phyloP scores from a whole-genome alignment of 2,888 invertebrate species.

The Podabrus alpinus region DNA sequence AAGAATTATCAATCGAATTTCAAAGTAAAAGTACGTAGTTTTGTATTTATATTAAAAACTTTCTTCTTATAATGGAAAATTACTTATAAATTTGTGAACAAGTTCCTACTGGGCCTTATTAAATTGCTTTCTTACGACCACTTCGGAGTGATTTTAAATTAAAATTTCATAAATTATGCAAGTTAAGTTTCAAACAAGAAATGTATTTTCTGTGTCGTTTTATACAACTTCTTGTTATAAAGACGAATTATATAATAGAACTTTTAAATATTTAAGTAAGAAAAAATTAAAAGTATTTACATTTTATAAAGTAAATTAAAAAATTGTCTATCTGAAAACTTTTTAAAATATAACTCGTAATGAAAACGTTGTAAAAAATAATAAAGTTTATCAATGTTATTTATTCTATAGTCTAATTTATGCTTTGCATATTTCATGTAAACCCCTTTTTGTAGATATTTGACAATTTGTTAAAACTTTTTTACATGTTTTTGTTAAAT shows the following conservation, averaged over 20 bases:
- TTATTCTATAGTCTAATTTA: not conserved
- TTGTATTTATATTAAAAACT: not conserved
- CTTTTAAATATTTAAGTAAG: not conserved
- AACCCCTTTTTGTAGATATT: not conserved
- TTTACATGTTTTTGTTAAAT: not conserved
- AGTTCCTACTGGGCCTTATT: not conserved
- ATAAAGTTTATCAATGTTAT: not conserved
- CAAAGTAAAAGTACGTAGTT: too few relatives aligned
- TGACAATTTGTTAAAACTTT: not conserved
- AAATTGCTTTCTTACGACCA: constrained; percentile 3
- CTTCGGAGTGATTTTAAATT: constrained; percentile 3
- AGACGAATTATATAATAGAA: not conserved
- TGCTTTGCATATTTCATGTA: not conserved
- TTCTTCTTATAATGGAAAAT: not conserved
- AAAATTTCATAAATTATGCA: constrained; percentile 2
- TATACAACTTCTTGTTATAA: not conserved
- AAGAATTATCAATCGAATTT: not conserved
- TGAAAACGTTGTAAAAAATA: not conserved
- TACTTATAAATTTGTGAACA: not conserved
- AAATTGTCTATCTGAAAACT: not conserved
- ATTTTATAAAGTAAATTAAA: not conserved
- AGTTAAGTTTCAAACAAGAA: not conserved
- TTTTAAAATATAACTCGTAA: not conserved
- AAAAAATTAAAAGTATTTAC: not conserved
- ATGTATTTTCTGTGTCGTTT: not conserved